Conservation (phyloP, 2,113 vertebrate species). For the Phalacrocorax carbo region DNA sequence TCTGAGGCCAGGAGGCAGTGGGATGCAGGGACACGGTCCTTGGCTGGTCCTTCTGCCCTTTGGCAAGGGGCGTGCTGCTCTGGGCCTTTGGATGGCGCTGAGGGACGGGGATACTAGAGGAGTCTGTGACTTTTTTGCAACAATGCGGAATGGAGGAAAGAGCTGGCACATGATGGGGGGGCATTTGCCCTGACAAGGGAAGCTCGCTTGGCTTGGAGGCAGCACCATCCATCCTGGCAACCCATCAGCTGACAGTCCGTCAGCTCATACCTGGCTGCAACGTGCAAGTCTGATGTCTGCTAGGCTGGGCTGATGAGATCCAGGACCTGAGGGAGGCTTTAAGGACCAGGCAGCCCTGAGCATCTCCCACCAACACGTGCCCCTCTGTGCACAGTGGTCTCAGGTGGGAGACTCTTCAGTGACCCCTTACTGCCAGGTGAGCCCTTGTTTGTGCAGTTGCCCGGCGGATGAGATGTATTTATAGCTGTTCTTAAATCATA, state of each 20-base stretch:
- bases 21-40: not conserved
- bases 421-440: conserved; percentile 53
- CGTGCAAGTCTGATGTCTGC: not conserved
- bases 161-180: not conserved
- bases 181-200: not conserved
- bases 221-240: not conserved
- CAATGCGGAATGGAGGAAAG: not conserved
- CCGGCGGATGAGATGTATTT: conserved; percentile 42
- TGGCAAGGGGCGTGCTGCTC: not conserved
- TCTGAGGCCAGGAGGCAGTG: not conserved
- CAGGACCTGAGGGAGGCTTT: not conserved
- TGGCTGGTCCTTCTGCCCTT: not conserved
- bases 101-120: not conserved
- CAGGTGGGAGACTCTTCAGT: not conserved
- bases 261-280: not conserved
- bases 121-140: not conserved
- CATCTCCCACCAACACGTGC: not conserved
- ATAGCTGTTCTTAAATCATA: conserved; percentile 59
- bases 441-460: conserved; percentile 58
- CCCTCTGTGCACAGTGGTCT: not conserved
- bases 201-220: not conserved
- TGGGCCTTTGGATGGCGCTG: not conserved
- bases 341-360: not conserved
- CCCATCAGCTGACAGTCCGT: not conserved
- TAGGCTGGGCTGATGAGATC: not conserved